Percentiles rank a stretch among this genome's conserved stretches.
Conservation (phyloP, 2,113 vertebrate genomes). For the Prinia subflava region DNA sequence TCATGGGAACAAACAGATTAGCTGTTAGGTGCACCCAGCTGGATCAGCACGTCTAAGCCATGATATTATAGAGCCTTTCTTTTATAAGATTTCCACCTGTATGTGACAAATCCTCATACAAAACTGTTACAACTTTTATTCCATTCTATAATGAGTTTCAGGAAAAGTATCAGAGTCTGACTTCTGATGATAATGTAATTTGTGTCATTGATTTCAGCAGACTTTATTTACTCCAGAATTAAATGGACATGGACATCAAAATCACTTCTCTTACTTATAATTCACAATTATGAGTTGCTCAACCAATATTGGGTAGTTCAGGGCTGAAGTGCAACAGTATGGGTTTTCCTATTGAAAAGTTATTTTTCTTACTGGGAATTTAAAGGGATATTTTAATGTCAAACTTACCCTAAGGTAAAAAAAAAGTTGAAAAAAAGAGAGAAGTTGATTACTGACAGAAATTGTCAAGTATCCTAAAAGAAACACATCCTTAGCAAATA, state of each 20-base stretch:
- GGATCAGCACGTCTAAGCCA: neutral
- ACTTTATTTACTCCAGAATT: neutral
- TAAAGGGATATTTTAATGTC: neutral
- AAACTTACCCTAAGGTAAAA: neutral
- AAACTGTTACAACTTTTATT: neutral
- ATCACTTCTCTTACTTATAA: neutral
- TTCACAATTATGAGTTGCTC: neutral
- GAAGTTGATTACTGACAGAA: neutral
- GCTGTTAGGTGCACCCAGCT: neutral
- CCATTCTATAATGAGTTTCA: neutral
- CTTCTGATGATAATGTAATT: neutral
- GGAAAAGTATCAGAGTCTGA: neutral
- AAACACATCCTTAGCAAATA: neutral
- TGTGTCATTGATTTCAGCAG: neutral
- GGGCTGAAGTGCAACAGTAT: neutral
- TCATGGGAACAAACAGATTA: neutral
- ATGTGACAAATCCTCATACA: neutral
- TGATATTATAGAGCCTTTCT: neutral
- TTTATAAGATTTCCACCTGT: neutral
- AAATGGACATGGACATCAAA: neutral
- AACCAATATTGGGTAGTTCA: neutral
- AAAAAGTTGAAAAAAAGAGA: neutral
- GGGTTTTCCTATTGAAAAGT: neutral
- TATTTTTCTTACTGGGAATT: neutral
- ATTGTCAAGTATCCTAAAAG: neutral